phyloP scores from a whole-genome alignment of 1,140 invertebrate genomes.

The Drosophila truncata region DNA sequence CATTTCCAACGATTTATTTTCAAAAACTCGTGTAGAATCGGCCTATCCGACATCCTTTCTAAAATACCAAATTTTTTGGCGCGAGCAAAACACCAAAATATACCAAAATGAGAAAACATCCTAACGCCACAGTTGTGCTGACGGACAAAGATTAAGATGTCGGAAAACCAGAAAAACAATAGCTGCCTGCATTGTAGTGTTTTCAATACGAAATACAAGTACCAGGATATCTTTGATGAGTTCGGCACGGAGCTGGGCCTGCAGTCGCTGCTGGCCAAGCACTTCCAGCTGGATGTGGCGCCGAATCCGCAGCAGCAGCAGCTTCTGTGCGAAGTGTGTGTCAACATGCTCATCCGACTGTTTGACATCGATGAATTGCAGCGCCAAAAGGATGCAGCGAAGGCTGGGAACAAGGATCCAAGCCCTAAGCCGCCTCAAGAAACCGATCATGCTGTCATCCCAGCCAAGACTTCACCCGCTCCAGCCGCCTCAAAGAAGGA shows the following conservation, averaged over 20 bases:
- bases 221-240: constrained; percentile 77
- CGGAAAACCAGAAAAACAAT: constrained; percentile 61
- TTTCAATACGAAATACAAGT: constrained; percentile 56
- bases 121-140: constrained; percentile 18
- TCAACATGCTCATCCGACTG: constrained; percentile 63
- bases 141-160: constrained; percentile 76
- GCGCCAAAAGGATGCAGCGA: constrained; percentile 42
- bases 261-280: constrained; percentile 51
- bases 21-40: neutral
- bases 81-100: neutral
- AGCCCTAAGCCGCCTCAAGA: neutral
- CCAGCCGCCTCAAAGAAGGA: neutral
- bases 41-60: neutral
- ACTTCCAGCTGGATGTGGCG: constrained; percentile 55
- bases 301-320: constrained; percentile 38
- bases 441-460: neutral
- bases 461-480: neutral
- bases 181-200: constrained; percentile 75
- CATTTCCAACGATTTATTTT: neutral
- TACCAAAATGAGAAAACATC: neutral
- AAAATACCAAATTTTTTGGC: constrained; percentile 8
- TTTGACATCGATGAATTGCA: constrained; percentile 74
- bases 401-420: neutral
- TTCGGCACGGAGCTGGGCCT: constrained; percentile 69
- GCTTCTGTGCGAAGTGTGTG: constrained; percentile 61